Percentiles rank a stretch among this genome's conserved stretches.
phyloP scores from a whole-genome alignment of 2,888 invertebrate genomes.

The Eupelmus urozonus region DNA sequence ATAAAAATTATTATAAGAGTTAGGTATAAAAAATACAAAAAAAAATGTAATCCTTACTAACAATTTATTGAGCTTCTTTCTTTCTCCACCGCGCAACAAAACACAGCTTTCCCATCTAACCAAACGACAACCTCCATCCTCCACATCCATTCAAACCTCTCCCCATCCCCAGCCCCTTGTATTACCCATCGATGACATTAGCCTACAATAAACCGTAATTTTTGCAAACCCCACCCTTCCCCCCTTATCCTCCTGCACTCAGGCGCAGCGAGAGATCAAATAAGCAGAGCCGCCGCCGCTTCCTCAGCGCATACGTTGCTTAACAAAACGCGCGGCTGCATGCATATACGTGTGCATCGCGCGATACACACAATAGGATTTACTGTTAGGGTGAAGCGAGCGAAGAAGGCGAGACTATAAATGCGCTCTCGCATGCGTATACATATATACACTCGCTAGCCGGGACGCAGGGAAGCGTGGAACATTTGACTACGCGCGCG shows the following conservation, averaged over 20 bases:
- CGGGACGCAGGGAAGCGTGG: conserved; percentile 72
- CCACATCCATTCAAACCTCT: too few species aligned
- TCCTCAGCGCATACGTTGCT: background rate
- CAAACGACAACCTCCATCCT: too few species aligned
- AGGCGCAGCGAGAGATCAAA: conserved; percentile 20
- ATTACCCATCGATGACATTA: background rate
- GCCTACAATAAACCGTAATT: conserved; percentile 7
- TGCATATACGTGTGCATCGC: background rate
- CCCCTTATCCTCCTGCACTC: background rate
- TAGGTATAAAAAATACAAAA: too few species aligned
- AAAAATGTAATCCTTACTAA: too few species aligned
- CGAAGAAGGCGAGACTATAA: background rate
- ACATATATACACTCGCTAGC: background rate
- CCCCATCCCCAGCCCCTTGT: too few species aligned
- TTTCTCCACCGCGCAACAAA: too few species aligned
- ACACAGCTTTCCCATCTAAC: too few species aligned
- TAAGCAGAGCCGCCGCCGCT: background rate
- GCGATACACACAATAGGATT: conserved; percentile 52
- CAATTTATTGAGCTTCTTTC: too few species aligned
- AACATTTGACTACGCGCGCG: conserved; percentile 73
- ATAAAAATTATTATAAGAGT: too few species aligned
- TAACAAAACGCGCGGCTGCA: background rate
- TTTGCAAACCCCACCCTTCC: background rate
- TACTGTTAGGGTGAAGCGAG: conserved; percentile 35
- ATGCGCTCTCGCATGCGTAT: conserved; percentile 1